Percentiles rank a stretch among this genome's conserved stretches.
These are phyloP conservation scores for Priocnemis perturbator DNA, from an alignment of 2,888 invertebrate genomes.

Conservation along the genomic window DNA sequence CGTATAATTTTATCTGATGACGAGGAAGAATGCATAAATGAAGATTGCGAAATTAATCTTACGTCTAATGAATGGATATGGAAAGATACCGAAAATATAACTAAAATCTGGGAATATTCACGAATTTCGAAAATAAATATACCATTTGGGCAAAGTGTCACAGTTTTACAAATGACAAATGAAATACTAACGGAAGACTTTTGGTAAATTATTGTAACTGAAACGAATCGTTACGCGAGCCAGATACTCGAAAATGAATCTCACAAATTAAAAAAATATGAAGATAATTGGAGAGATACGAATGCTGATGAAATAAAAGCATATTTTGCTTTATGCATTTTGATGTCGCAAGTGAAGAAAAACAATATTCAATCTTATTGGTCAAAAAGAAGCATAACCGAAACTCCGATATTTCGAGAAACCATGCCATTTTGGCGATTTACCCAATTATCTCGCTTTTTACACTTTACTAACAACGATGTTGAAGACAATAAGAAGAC, in stretches of 20 bases:
- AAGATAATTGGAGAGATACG: conserved; percentile 27
- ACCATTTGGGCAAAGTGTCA: conserved; percentile 1
- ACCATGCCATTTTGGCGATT: conserved; percentile 40
- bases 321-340: conserved; percentile 33
- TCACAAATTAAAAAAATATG: conserved; percentile 20
- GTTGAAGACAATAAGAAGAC: conserved; percentile 30
- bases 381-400: conserved; percentile 39
- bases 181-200: conserved; percentile 16
- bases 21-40: conserved; percentile 8
- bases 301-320: conserved; percentile 38
- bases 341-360: conserved; percentile 3
- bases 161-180: conserved; percentile 17
- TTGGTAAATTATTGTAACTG: conserved; percentile 19
- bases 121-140: conserved; percentile 17
- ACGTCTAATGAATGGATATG: conserved; percentile 18
- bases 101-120: conserved; percentile 8
- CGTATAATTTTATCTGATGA: conserved; percentile 1
- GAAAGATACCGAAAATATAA: conserved; percentile 18
- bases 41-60: conserved; percentile 15
- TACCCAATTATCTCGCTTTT: conserved; percentile 33
- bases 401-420: conserved; percentile 35
- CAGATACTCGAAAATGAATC: conserved; percentile 8
- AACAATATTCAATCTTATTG: conserved; percentile 19
- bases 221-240: conserved; percentile 12
- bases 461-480: conserved; percentile 45